Percentiles rank a stretch among this genome's conserved stretches.
phyloP scores from a whole-genome alignment of 2,113 vertebrate species.

The Xyliphius kryptos region DNA sequence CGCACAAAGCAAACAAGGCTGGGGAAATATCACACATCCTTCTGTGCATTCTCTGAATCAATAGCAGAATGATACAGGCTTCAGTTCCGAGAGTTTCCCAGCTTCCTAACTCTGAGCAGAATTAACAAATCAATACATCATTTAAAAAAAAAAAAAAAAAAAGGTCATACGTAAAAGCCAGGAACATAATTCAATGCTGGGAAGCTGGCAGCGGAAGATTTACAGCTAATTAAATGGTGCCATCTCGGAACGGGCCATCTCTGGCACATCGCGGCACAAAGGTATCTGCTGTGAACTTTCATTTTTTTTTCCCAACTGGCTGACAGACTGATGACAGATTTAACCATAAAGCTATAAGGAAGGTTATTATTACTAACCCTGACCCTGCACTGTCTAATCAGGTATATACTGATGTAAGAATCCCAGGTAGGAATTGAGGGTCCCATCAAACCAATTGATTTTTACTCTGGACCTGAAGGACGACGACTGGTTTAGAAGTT shows the following conservation, averaged over 20 bases:
- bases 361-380: too few relatives aligned
- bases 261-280: slow-evolving; percentile 12
- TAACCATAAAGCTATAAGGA: too few relatives aligned
- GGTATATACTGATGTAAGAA: too few relatives aligned
- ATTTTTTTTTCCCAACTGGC: too few relatives aligned
- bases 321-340: neutral
- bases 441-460: too few relatives aligned
- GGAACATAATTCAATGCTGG: slow-evolving; percentile 28
- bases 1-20: slow-evolving; percentile 30
- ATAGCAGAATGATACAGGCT: slow-evolving; percentile 31
- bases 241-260: slow-evolving; percentile 22
- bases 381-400: too few relatives aligned
- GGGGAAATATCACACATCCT: slow-evolving; percentile 34
- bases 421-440: too few relatives aligned
- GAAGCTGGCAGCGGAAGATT: slow-evolving; percentile 34
- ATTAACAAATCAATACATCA: slow-evolving; percentile 46
- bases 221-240: slow-evolving; percentile 39
- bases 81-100: slow-evolving; percentile 1
- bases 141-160: too few relatives aligned
- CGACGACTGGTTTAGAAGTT: too few relatives aligned
- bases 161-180: slow-evolving; percentile 42
- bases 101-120: slow-evolving; percentile 27
- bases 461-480: too few relatives aligned
- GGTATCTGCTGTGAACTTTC: neutral
- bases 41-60: slow-evolving; percentile 29